Percentiles rank a stretch among this genome's conserved stretches.
phyloP scores from a whole-genome alignment of 2,888 invertebrate genomes.

The Entomobrya multifasciata region DNA sequence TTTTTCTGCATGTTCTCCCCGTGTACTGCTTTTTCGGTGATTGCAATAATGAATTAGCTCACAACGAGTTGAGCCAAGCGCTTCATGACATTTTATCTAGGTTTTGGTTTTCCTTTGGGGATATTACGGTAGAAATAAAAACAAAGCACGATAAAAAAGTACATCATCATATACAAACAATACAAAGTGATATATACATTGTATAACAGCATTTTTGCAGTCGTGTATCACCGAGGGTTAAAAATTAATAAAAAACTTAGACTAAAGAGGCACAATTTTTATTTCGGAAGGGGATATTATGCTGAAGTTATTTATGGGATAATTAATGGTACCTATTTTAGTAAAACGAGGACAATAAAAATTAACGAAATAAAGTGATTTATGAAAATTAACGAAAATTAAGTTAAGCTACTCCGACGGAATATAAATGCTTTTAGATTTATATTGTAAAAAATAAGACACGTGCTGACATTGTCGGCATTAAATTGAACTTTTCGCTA shows the following conservation, averaged over 20 bases:
- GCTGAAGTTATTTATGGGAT: not conserved
- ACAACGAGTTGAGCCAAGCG: not conserved
- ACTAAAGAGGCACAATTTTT: not conserved
- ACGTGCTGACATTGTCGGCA: no score
- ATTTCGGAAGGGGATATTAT: not conserved
- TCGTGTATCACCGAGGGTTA: no score
- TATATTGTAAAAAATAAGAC: no score
- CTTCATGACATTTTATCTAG: conserved; percentile 51
- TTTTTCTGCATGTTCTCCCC: not conserved
- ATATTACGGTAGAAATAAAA: conserved; percentile 3
- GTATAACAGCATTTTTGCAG: no score
- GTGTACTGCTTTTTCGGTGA: conserved; percentile 10
- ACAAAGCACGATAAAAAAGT: not conserved
- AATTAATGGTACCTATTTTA: not conserved
- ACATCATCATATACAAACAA: not conserved
- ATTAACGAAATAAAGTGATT: no score
- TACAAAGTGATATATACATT: not conserved
- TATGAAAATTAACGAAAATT: no score
- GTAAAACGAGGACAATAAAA: not conserved
- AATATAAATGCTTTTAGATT: no score
- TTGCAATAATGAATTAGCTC: conserved; percentile 31
- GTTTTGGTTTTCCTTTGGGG: conserved; percentile 12
- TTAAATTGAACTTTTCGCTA: no score
- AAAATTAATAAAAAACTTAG: not conserved
- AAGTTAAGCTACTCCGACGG: no score